These are phyloP conservation scores for Menidia beryllina DNA, from an alignment of 2,113 vertebrate species.

Conservation along the genomic window DNA sequence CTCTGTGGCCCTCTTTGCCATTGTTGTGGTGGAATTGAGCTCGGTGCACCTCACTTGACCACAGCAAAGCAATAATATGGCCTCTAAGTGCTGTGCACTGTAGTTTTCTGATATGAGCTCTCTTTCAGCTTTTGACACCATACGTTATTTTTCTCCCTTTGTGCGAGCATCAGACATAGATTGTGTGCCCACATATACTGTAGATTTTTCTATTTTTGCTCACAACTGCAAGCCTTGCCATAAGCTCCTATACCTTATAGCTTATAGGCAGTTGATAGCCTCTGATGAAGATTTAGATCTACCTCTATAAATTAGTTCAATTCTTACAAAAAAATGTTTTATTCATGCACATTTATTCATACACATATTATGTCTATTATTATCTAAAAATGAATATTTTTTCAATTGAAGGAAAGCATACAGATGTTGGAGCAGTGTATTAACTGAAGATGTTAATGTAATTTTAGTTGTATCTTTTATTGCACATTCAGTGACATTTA, in stretches of 20 bases:
- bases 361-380: no score
- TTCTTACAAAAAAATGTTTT: no score
- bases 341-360: no score
- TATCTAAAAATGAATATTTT: no score
- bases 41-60: constrained; percentile 86
- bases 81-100: constrained; percentile 81
- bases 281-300: no score
- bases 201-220: neutral
- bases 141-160: constrained; percentile 45
- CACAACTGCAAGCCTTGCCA: no score
- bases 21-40: constrained; percentile 86
- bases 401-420: no score
- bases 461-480: no score
- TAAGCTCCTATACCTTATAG: no score
- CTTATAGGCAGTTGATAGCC: no score
- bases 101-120: constrained; percentile 76
- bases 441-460: constrained; percentile 12
- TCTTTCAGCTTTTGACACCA: constrained; percentile 59
- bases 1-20: constrained; percentile 82
- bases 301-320: no score
- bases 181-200: constrained; percentile 3
- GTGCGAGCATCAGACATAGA: constrained; percentile 11
- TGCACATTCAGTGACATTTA: neutral
- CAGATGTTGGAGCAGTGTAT: constrained; percentile 21
- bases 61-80: constrained; percentile 86